Conservation (phyloP, 1,140 invertebrate species). For the Stenopsyche tienmushanensis region DNA sequence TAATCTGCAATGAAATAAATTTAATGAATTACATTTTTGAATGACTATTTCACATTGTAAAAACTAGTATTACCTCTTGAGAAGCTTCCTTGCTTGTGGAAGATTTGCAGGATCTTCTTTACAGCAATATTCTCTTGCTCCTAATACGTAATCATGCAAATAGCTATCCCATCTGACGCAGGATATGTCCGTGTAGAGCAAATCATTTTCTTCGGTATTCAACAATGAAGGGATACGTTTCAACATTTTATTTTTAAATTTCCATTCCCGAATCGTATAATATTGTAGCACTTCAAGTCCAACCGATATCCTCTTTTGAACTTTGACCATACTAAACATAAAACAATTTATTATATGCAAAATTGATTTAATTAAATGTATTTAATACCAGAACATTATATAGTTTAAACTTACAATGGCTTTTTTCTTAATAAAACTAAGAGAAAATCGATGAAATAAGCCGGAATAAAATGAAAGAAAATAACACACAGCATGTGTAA, state of each 20-base stretch:
- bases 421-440: constrained; percentile 69
- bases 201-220: constrained; percentile 58
- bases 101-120: constrained; percentile 77
- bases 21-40: no score
- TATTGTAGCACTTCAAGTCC: constrained; percentile 74
- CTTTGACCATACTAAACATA: constrained; percentile 63
- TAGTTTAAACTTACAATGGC: constrained; percentile 68
- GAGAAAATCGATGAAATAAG: constrained; percentile 74
- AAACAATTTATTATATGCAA: background rate
- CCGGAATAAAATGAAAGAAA: constrained; percentile 78
- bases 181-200: constrained; percentile 61
- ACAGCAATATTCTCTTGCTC: constrained; percentile 69
- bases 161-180: constrained; percentile 68
- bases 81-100: constrained; percentile 64
- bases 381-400: background rate
- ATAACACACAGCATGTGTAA: constrained; percentile 68
- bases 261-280: constrained; percentile 84
- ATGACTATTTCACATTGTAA: no score
- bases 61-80: constrained; percentile 58
- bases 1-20: constrained; percentile 32
- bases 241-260: constrained; percentile 74
- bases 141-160: constrained; percentile 70
- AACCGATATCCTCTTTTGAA: constrained; percentile 64
- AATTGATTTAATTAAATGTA: background rate
- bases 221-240: constrained; percentile 62